Evolutionary conservation across 2,888 invertebrate genomes (phyloP).

Genomic region (Cremastinae sp.): DNA sequence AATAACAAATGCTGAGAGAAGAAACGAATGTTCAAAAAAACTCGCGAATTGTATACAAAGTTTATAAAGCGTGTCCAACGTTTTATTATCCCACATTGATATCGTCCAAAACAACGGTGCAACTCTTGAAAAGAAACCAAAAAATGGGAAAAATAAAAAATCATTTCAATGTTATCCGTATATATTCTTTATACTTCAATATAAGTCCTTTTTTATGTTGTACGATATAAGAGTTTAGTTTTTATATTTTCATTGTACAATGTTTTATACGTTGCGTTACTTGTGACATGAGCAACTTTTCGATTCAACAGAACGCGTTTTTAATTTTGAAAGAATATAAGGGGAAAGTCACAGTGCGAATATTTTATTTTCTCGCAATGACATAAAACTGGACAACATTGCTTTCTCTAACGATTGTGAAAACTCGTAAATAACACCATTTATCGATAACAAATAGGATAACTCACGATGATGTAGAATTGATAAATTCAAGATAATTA

Average conservation of each 20-base stretch:
- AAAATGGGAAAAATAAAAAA: conserved; percentile 7
- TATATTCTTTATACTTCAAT: conserved; percentile 63
- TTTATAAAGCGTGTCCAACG: too few species aligned
- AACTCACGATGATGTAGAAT: conserved; percentile 37
- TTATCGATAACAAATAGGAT: conserved; percentile 19
- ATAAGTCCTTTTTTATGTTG: conserved; percentile 63
- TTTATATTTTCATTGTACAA: conserved; percentile 60
- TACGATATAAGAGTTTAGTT: conserved; percentile 62
- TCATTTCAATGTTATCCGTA: conserved; percentile 54
- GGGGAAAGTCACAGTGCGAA: conserved; percentile 23
- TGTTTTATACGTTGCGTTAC: conserved; percentile 56
- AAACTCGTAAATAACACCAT: conserved; percentile 36
- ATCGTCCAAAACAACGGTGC: too few species aligned
- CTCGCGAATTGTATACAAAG: too few species aligned
- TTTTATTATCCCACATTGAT: too few species aligned
- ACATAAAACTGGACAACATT: conserved; percentile 54
- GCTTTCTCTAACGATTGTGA: conserved; percentile 38
- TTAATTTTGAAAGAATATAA: conserved; percentile 21
- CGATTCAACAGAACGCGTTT: conserved; percentile 32
- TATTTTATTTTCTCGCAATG: conserved; percentile 49
- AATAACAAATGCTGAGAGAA: too few species aligned
- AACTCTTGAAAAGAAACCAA: conserved; percentile 10
- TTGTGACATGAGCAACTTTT: conserved; percentile 54
- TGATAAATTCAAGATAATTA: conserved; percentile 2
- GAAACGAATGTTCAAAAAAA: too few species aligned